Evolutionary conservation across 2,888 invertebrate species (phyloP).

Genomic region (Drosophila greeni): DNA sequence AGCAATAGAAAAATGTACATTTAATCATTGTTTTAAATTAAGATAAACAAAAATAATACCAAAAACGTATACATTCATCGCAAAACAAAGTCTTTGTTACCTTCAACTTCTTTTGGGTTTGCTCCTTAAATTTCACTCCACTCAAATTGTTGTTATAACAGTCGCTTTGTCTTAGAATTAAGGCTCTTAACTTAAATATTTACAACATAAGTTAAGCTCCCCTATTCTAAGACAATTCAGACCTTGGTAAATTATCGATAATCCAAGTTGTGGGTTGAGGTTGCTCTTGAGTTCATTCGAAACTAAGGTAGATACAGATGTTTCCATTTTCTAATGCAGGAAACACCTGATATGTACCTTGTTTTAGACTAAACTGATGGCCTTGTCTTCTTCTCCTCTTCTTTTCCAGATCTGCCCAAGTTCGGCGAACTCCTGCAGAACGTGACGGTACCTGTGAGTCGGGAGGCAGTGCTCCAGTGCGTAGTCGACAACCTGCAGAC

Average conservation of each 20-base stretch:
- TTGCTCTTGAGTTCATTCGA: constrained; percentile 42
- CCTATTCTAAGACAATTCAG: constrained; percentile 64
- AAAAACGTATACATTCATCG: neutral
- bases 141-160: neutral
- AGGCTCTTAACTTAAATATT: constrained; percentile 58
- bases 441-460: constrained; percentile 84
- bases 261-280: neutral
- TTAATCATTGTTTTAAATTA: neutral
- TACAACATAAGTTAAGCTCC: constrained; percentile 60
- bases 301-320: constrained; percentile 61
- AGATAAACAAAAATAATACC: neutral
- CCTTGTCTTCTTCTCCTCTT: too few relatives aligned
- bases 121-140: neutral
- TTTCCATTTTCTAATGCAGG: constrained; percentile 39
- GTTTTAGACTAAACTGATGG: constrained; percentile 44
- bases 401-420: constrained; percentile 82
- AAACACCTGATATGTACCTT: constrained; percentile 63
- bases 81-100: neutral
- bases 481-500: constrained; percentile 84
- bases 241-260: constrained; percentile 4
- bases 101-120: neutral
- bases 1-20: too few relatives aligned
- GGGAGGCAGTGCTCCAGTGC: constrained; percentile 84
- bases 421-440: constrained; percentile 84
- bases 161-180: constrained; percentile 61